Conservation (phyloP, 1,140 invertebrate genomes). For the Drosophila arawakana region DNA sequence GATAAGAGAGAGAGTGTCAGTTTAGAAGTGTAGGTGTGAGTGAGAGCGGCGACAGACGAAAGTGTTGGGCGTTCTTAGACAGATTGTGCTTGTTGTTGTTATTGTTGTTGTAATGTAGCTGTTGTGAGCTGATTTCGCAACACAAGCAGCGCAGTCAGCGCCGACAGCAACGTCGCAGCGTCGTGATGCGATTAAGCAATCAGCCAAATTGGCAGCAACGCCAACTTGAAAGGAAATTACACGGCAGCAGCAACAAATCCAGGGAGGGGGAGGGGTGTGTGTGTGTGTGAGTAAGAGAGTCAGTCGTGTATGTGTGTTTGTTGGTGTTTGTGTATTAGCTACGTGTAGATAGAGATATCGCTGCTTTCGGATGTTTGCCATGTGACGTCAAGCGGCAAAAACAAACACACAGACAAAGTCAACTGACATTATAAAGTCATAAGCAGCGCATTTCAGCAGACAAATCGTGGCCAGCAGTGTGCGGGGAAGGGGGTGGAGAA, state of each 20-base stretch:
- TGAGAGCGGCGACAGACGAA: conserved; percentile 14
- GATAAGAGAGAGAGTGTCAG: not conserved
- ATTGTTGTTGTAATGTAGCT: conserved; percentile 42
- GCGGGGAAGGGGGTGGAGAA: not conserved
- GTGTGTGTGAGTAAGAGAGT: conserved; percentile 4
- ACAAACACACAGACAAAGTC: conserved; percentile 36
- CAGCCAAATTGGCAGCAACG: conserved; percentile 82
- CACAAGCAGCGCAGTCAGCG: conserved; percentile 20
- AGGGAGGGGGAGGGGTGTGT: not conserved
- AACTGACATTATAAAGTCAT: conserved; percentile 42
- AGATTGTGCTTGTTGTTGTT: conserved; percentile 30
- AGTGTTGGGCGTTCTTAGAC: conserved; percentile 54
- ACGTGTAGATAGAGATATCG: conserved; percentile 44
- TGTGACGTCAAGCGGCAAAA: conserved; percentile 45
- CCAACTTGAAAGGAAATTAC: conserved; percentile 82
- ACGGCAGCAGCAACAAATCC: conserved; percentile 28
- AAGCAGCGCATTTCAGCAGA: conserved; percentile 19
- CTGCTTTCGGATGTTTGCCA: conserved; percentile 15
- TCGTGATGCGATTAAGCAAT: conserved; percentile 82
- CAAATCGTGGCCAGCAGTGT: not conserved
- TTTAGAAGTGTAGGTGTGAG: not conserved
- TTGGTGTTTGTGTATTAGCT: conserved; percentile 28
- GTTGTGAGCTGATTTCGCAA: conserved; percentile 69
- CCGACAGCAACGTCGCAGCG: conserved; percentile 26
- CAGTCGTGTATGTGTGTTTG: conserved; percentile 1